A percentile compares a stretch with the other conserved stretches of the same genome.
Evolutionary conservation across 30 jellyfish, hydroid and myxozoan genomes (phyloP).

Genomic region (Pelagia noctiluca): DNA sequence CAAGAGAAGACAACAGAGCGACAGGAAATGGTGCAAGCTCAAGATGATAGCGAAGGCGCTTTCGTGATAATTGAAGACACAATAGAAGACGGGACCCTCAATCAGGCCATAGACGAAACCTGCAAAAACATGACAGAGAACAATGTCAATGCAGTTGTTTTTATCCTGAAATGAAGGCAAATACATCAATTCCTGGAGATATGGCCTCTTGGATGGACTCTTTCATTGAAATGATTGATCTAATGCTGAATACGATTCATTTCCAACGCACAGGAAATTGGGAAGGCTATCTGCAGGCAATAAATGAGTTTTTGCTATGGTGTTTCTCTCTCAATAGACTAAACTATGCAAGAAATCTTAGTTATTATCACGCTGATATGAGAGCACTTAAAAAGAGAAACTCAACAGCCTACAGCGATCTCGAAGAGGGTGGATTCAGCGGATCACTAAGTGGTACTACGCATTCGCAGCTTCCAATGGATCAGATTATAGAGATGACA

Average conservation of each 20-base stretch:
- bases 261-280: constrained; percentile 43
- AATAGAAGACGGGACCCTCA: constrained; percentile 10
- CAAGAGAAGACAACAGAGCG: constrained; percentile 20
- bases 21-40: neutral
- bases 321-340: constrained; percentile 54
- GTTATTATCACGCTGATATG: constrained; percentile 49
- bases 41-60: constrained; percentile 8
- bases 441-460: constrained; percentile 20
- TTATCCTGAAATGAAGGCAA: constrained; percentile 25
- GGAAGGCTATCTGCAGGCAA: constrained; percentile 50
- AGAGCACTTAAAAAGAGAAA: constrained; percentile 27
- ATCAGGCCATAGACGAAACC: constrained; percentile 7
- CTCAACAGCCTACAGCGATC: constrained; percentile 36
- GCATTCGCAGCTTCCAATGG: constrained; percentile 37
- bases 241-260: constrained; percentile 36
- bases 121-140: constrained; percentile 1
- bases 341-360: constrained; percentile 46
- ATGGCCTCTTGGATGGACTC: constrained; percentile 55
- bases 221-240: constrained; percentile 31
- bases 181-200: constrained; percentile 32
- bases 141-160: constrained; percentile 10
- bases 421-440: constrained; percentile 32
- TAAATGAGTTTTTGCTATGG: constrained; percentile 36
- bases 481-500: constrained; percentile 51
- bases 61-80: constrained; percentile 14